Percentiles rank a stretch among this genome's conserved stretches.
phyloP scores from a whole-genome alignment of 2,888 invertebrate genomes.

The Callimorpha dominula region DNA sequence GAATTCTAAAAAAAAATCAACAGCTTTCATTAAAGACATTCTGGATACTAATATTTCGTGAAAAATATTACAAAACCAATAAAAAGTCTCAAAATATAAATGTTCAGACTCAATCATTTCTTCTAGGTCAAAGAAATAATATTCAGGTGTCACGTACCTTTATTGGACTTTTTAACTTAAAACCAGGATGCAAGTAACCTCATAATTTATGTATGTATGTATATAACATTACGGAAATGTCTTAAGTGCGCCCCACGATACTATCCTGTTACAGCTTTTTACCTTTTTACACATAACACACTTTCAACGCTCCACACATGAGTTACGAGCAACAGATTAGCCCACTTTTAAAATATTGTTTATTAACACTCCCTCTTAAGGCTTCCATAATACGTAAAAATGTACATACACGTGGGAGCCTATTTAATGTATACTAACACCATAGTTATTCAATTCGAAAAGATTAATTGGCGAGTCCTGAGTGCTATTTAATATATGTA shows the following conservation, averaged over 20 bases:
- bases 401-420: too few species aligned
- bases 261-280: constrained; percentile 36
- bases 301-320: constrained; percentile 39
- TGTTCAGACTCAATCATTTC: too few species aligned
- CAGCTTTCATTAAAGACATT: too few species aligned
- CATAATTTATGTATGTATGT: constrained; percentile 23
- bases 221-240: constrained; percentile 21
- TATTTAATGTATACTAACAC: too few species aligned
- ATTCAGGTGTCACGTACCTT: background rate
- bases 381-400: constrained; percentile 20
- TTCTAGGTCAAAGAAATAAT: too few species aligned
- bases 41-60: too few species aligned
- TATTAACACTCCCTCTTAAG: constrained; percentile 31
- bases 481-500: too few species aligned
- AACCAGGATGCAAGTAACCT: constrained; percentile 17
- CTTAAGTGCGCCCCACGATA: constrained; percentile 29
- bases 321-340: constrained; percentile 45
- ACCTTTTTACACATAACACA: constrained; percentile 37
- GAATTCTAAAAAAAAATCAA: background rate
- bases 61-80: too few species aligned
- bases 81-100: too few species aligned
- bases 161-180: background rate
- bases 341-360: constrained; percentile 46
- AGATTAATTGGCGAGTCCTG: too few species aligned
- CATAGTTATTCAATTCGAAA: too few species aligned